Percentiles rank a stretch among this genome's conserved stretches.
Evolutionary conservation across 1,140 invertebrate genomes (phyloP).

Genomic region (Callitettix versicolor): DNA sequence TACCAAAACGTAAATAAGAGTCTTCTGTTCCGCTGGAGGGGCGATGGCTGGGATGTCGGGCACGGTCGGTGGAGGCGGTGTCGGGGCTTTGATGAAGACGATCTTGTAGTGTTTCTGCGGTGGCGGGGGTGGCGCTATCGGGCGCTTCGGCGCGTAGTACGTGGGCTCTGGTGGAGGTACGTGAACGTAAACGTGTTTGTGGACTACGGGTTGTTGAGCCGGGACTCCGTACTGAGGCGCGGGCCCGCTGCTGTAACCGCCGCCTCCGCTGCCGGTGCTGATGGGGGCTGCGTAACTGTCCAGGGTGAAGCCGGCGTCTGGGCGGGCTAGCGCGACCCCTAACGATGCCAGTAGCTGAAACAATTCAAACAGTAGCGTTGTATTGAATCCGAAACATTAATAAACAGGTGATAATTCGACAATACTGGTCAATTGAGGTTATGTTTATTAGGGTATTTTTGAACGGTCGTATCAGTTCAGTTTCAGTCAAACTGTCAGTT

Average conservation of each 20-base stretch:
- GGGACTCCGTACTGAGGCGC: constrained; percentile 59
- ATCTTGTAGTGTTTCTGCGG: constrained; percentile 84
- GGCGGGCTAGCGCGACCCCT: constrained; percentile 22
- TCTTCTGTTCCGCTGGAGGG: constrained; percentile 76
- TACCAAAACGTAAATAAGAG: constrained; percentile 77
- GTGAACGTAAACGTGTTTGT: constrained; percentile 79
- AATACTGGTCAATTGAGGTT: too few relatives aligned
- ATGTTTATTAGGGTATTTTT: too few relatives aligned
- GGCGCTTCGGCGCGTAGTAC: constrained; percentile 43
- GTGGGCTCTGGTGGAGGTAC: constrained; percentile 73
- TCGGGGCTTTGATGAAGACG: constrained; percentile 78
- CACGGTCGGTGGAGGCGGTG: constrained; percentile 62
- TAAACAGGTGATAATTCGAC: too few relatives aligned
- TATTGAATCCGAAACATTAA: too few relatives aligned
- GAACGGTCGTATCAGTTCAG: too few relatives aligned
- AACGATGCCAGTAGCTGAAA: constrained; percentile 23
- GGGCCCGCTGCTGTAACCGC: constrained; percentile 40
- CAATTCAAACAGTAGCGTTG: too few relatives aligned
- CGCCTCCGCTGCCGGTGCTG: constrained; percentile 28
- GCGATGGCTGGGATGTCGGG: constrained; percentile 58
- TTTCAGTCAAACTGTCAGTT: too few relatives aligned
- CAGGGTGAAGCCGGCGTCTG: constrained; percentile 23
- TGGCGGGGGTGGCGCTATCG: constrained; percentile 37
- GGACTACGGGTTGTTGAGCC: constrained; percentile 58
- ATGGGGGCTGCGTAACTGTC: constrained; percentile 29